These are phyloP conservation scores for Atherinosoma microstoma DNA, from an alignment of 2,797 vertebrate species.

Conservation along the genomic window DNA sequence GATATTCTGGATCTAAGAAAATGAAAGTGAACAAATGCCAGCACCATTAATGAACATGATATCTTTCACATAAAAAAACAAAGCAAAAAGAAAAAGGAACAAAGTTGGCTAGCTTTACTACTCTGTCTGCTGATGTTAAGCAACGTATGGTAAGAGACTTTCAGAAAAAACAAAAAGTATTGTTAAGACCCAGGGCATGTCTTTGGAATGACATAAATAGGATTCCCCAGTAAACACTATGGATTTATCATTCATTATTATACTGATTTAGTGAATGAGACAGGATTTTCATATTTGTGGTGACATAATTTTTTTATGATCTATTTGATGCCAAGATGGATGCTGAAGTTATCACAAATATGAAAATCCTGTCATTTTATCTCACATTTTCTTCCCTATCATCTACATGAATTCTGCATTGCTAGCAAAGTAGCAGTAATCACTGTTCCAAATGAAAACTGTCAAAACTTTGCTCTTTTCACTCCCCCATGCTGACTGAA, in stretches of 20 bases:
- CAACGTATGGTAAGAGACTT: conserved; percentile 18
- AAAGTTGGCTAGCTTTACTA: no score
- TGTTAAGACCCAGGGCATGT: conserved; percentile 19
- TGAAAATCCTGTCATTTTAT: not conserved
- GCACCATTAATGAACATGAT: not conserved
- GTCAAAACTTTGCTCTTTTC: conserved; percentile 48
- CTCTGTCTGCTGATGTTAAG: conserved; percentile 14
- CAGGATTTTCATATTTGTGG: not conserved
- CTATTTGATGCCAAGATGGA: conserved; percentile 28
- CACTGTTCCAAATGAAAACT: conserved; percentile 62
- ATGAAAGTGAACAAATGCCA: not conserved
- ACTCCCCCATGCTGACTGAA: conserved; percentile 39
- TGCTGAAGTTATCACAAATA: conserved; percentile 34
- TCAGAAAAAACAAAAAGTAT: conserved; percentile 36
- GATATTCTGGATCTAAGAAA: conserved; percentile 10
- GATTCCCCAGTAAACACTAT: conserved; percentile 31
- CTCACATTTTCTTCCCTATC: conserved; percentile 25
- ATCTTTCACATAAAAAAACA: not conserved
- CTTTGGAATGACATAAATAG: conserved; percentile 47
- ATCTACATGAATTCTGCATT: conserved; percentile 41
- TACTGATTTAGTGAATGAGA: conserved; percentile 9
- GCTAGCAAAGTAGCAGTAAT: conserved; percentile 9
- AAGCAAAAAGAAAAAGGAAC: not conserved
- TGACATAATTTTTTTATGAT: conserved; percentile 4
- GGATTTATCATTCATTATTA: conserved; percentile 2